Conservation (phyloP, 1,140 invertebrate species). For the Aphidius gifuensis region DNA sequence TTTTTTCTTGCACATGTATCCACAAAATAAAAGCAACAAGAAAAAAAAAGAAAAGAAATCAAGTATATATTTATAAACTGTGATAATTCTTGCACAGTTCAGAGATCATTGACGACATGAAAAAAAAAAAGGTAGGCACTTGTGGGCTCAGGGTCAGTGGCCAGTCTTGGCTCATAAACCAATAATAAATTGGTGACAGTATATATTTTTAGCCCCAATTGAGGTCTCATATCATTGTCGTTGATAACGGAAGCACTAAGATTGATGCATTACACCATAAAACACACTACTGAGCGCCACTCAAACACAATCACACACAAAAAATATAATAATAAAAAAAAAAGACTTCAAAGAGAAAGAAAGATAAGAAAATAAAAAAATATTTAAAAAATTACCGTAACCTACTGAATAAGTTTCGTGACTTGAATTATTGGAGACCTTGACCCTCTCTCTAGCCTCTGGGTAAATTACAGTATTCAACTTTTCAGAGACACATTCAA, state of each 20-base stretch:
- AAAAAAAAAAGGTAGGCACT: slow-evolving; percentile 12
- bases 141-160: slow-evolving; percentile 22
- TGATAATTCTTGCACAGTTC: background rate
- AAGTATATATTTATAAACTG: too few species aligned
- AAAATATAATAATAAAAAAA: background rate
- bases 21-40: too few species aligned
- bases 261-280: too few species aligned
- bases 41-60: too few species aligned
- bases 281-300: too few species aligned
- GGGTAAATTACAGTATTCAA: background rate
- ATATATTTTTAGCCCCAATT: too few species aligned
- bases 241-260: too few species aligned
- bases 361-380: background rate
- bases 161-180: background rate
- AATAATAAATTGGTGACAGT: too few species aligned
- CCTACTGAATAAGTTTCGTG: slow-evolving; percentile 11
- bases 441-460: slow-evolving; percentile 13
- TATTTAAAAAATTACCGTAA: background rate
- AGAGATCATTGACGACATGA: background rate
- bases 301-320: too few species aligned
- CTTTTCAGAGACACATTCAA: background rate
- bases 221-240: too few species aligned
- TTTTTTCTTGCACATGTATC: too few species aligned
- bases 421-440: slow-evolving; percentile 23
- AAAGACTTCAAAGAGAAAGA: background rate